phyloP scores from a whole-genome alignment of 2,797 vertebrate species.

The Mastacembelus armatus region DNA sequence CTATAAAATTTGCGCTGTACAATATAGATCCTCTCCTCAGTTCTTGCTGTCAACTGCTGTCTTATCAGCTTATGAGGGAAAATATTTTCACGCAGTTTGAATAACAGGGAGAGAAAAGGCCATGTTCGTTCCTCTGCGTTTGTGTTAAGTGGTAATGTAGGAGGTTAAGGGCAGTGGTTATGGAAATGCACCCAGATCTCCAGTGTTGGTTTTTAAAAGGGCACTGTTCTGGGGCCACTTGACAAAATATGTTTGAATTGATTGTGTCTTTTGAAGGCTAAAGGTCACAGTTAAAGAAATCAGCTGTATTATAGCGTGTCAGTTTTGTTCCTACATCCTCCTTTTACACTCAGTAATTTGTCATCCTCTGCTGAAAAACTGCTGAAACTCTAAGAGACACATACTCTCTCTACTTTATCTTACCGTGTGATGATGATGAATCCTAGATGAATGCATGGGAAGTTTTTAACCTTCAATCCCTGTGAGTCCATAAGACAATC shows the following conservation, averaged over 20 bases:
- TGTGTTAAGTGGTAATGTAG: conserved; percentile 21
- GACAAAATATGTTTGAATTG: conserved; percentile 13
- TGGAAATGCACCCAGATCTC: background rate
- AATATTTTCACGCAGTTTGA: conserved; percentile 24
- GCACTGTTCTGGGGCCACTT: background rate
- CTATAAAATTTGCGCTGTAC: conserved; percentile 2
- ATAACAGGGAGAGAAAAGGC: conserved; percentile 42
- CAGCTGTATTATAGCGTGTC: background rate
- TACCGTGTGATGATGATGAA: conserved; percentile 3
- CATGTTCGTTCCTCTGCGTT: conserved; percentile 33
- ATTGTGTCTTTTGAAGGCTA: conserved; percentile 3
- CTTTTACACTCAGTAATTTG: conserved; percentile 1
- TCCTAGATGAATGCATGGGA: background rate
- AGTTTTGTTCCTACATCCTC: conserved; percentile 5
- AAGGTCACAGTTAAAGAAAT: conserved; percentile 7
- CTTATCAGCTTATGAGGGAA: conserved; percentile 30
- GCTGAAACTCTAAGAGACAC: background rate
- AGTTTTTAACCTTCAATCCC: conserved; percentile 32
- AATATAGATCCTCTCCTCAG: conserved; percentile 9
- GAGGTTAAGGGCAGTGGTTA: conserved; percentile 6
- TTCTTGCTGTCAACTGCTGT: conserved; percentile 27
- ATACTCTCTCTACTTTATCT: conserved; percentile 10
- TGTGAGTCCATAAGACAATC: conserved; percentile 52
- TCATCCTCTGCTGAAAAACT: background rate
- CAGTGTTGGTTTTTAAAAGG: conserved; percentile 28